These are phyloP conservation scores for Cephalopachus bancanus DNA, from an alignment of 2,797 vertebrate species.

Conservation along the genomic window DNA sequence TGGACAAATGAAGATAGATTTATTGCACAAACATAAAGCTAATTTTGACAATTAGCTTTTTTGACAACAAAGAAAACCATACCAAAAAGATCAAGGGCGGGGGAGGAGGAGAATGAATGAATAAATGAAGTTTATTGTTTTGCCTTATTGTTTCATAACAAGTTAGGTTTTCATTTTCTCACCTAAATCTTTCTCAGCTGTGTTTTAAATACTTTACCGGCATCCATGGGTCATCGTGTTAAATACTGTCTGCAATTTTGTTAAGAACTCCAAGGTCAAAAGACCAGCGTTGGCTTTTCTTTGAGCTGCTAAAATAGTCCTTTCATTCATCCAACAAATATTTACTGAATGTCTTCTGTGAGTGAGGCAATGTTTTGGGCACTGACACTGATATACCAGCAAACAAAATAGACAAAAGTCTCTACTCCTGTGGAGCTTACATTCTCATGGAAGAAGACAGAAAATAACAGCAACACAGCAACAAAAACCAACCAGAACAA, in stretches of 20 bases:
- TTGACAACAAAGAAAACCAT: neutral
- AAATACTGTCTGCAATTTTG: neutral
- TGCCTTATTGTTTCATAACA: neutral
- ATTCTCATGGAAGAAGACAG: neutral
- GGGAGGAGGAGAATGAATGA: neutral
- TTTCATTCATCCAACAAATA: constrained; percentile 37
- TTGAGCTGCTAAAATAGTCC: neutral
- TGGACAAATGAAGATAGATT: neutral
- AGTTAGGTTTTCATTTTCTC: neutral
- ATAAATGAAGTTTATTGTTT: neutral
- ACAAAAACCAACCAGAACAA: neutral
- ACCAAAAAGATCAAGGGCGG: neutral
- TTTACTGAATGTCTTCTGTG: constrained; percentile 18
- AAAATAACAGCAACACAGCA: neutral
- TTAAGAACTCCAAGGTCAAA: constrained; percentile 55
- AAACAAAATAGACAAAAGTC: neutral
- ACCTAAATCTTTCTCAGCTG: neutral
- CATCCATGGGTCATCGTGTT: neutral
- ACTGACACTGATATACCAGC: neutral
- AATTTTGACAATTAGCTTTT: constrained; percentile 42
- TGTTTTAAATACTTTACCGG: neutral
- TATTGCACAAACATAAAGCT: neutral
- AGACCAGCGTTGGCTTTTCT: neutral
- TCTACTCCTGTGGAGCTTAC: neutral
- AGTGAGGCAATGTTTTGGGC: constrained; percentile 13